Conservation (phyloP, 2,113 vertebrate genomes). For the Podarcis cretensis region DNA sequence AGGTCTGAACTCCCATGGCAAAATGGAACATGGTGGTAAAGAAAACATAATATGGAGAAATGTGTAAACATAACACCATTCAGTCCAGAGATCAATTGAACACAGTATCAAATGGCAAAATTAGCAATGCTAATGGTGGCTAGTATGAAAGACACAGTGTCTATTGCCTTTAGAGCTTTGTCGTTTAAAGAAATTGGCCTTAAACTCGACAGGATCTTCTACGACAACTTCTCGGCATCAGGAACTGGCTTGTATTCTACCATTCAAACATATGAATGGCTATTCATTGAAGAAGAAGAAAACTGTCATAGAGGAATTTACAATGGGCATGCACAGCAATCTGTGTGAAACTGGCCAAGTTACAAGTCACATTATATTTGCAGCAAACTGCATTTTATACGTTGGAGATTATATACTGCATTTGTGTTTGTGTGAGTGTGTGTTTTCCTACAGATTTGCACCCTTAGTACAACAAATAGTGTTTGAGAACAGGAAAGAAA, state of each 20-base stretch:
- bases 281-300: neutral
- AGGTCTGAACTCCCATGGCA: conserved; percentile 28
- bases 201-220: conserved; percentile 28
- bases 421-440: too few relatives aligned
- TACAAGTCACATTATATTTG: conserved; percentile 19
- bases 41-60: conserved; percentile 45
- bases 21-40: conserved; percentile 43
- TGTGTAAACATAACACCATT: conserved; percentile 47
- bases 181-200: conserved; percentile 32
- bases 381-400: neutral
- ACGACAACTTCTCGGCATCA: conserved; percentile 11
- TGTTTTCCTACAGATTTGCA: neutral
- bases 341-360: conserved; percentile 14
- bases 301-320: conserved; percentile 9
- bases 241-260: conserved; percentile 15
- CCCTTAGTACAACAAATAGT: neutral
- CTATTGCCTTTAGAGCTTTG: conserved; percentile 30
- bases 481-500: neutral
- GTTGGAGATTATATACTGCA: too few relatives aligned
- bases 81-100: neutral
- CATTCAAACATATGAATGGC: conserved; percentile 16
- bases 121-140: conserved; percentile 6
- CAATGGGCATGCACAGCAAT: conserved; percentile 3
- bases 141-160: neutral
- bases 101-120: neutral